Percentiles rank a stretch among this genome's conserved stretches.
Conservation (phyloP, 2,113 vertebrate genomes). For the Syngnathoides biaculeatus region DNA sequence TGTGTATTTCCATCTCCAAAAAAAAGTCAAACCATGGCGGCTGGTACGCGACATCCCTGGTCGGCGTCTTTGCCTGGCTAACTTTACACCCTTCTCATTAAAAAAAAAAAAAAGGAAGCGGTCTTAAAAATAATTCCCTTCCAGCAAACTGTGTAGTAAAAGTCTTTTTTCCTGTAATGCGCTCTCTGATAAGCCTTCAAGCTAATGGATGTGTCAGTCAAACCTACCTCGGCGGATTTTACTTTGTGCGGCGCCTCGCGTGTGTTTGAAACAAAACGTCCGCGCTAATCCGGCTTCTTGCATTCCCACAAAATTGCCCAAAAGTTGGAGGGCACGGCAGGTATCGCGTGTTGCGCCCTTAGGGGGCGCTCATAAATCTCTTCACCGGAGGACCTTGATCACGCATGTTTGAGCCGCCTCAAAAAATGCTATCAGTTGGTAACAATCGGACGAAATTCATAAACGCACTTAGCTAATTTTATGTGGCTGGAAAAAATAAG, state of each 20-base stretch:
- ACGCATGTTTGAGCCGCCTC: too few species aligned
- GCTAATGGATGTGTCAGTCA: conserved; percentile 1
- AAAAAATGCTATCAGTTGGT: too few species aligned
- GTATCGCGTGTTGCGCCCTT: too few species aligned
- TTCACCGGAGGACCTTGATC: too few species aligned
- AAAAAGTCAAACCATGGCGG: not conserved
- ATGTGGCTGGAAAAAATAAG: too few species aligned
- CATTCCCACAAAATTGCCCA: not conserved
- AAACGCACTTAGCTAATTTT: too few species aligned
- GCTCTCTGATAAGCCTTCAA: conserved; percentile 3
- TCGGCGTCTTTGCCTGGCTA: not conserved
- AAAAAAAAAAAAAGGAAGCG: not conserved
- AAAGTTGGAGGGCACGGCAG: not conserved
- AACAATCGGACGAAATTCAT: too few species aligned
- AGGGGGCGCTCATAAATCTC: too few species aligned
- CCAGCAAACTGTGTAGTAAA: not conserved
- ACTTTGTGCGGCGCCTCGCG: not conserved
- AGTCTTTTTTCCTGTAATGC: not conserved
- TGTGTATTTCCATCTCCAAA: not conserved
- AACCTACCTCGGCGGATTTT: not conserved
- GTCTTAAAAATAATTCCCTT: not conserved
- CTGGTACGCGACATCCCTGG: not conserved
- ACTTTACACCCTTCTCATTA: not conserved
- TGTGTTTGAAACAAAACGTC: not conserved
- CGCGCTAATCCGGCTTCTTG: not conserved